Evolutionary conservation across 2,888 invertebrate genomes (phyloP), one percentile per base, ranked within the genome.

Genomic region (Mimumesa dahlbomi): DNA sequence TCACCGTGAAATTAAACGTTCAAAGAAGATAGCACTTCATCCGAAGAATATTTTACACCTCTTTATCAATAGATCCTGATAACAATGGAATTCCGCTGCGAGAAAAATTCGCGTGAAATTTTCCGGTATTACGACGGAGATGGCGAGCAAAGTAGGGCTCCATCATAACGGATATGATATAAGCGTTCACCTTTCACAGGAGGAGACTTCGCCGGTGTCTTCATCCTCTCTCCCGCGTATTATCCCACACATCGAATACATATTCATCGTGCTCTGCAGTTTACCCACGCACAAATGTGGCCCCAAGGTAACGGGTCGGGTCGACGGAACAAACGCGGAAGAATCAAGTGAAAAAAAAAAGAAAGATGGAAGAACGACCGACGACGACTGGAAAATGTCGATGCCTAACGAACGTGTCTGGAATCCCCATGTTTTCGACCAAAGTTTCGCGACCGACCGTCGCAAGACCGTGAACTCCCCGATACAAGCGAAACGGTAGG

Each of bases 281-380:
- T 79, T 75, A 73, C 69, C 72, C 81, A 77, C 77, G 75, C 77
- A 62, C 65, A 62, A 63, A 54, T 58, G 62, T 46, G 70, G 68
- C 69, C 74, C 71, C 81, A 75, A 83, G 77, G 77, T 82, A 82
- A 82, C 81, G 81, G 77, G 73, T 70, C 76, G 53, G 57, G 56
- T 63, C 54, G 70, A 59, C 73, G 69, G 73, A 73, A 76, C 72
- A 66, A 54, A 78, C 59, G 52, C 79, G 77, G 79, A 79, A 75
- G 76, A 75, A 75, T 70, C 61, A 52, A 45, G 63, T 38, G 57
- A 50, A 71, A 42, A 68, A 73, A 40, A 16, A 16, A 16, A 14
- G 40, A 14, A 16, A 16, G 16, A 40, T 14, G 25, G 25, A 25
- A 25, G 25, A 25, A 25, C 50, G 29, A 52, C 40, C 3, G 29